phyloP scores from a whole-genome alignment of 2,888 invertebrate genomes.

The Erannis defoliaria region DNA sequence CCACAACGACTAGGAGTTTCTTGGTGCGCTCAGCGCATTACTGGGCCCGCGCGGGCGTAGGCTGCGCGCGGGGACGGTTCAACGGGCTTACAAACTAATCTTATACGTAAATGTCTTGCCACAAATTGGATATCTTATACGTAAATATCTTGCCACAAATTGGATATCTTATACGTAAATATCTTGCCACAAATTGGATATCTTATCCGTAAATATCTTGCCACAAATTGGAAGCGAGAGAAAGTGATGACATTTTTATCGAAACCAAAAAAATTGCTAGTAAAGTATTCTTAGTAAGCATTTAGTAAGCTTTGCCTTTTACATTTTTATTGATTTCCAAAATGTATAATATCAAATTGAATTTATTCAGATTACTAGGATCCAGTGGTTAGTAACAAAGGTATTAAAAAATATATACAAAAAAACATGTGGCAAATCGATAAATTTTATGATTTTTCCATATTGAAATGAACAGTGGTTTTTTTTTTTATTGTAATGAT shows the following conservation, averaged over 20 bases:
- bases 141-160: slow-evolving; percentile 38
- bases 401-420: no score
- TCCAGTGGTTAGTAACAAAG: no score
- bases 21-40: slow-evolving; percentile 77
- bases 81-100: slow-evolving; percentile 71
- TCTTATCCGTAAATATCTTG: slow-evolving; percentile 38
- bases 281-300: no score
- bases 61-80: slow-evolving; percentile 80
- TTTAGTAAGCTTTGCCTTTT: no score
- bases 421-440: no score
- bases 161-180: slow-evolving; percentile 25
- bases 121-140: slow-evolving; percentile 24
- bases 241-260: not conserved
- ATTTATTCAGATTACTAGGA: no score
- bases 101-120: slow-evolving; percentile 40
- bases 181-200: slow-evolving; percentile 34
- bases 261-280: not conserved
- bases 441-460: no score
- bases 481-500: no score
- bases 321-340: no score
- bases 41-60: slow-evolving; percentile 74
- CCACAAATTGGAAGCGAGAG: slow-evolving; percentile 24
- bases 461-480: no score
- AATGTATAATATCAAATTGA: no score
- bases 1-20: slow-evolving; percentile 65